Evolutionary conservation across 2,797 vertebrate species (phyloP), one percentile per base, ranked within the genome.

Genomic region (Rhinatrema bivittatum): DNA sequence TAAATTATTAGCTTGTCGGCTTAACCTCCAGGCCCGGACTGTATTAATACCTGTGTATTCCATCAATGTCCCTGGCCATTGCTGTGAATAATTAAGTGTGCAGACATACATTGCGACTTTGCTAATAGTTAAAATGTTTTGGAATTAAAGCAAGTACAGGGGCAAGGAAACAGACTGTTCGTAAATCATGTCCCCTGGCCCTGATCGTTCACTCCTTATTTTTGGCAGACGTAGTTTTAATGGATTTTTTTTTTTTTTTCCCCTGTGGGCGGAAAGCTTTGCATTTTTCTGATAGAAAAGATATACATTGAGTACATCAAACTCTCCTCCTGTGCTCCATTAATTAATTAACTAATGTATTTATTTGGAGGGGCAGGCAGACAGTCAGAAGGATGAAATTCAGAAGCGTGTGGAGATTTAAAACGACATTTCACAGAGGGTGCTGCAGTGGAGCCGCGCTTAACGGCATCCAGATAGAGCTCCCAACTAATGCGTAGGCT

Each of bases 11-110:
- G 25, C 32, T 26, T 46, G 27, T 37, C 28, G 20, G 20, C 41
- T 25, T 36, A 36, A 42, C 28, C 29, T 37, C 51, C 37, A 32
- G 28, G 25, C 22, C 26, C 39, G 46, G 40, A 59, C 45, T 60
- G 46, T 52, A 36, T 48, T 54, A 32, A 24, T 28, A 44, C 29
- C 37, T 37, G 29, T 24, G 47, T 26, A 40, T 44, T 59, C 50
- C 45, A 60, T 68, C 67, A 64, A 10, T 50, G 53, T 50, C 61
- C 50, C 25, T 32, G 29, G 36, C 32, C 29, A 42, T 53, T 55
- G 29, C 53, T 36, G 36, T 70, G 67, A 68, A 54, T 65, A 69
- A 68, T 33, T 55, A 48, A 46, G 30, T n/a, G n/a, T 4, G 10
- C 39, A 43, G 42, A 50, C 50, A 56, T 26, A 20, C 36, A 39